Base-by-base conservation (phyloP, 64 coral and sea anemone species). In the Stichodactyla mertensii region DNA sequence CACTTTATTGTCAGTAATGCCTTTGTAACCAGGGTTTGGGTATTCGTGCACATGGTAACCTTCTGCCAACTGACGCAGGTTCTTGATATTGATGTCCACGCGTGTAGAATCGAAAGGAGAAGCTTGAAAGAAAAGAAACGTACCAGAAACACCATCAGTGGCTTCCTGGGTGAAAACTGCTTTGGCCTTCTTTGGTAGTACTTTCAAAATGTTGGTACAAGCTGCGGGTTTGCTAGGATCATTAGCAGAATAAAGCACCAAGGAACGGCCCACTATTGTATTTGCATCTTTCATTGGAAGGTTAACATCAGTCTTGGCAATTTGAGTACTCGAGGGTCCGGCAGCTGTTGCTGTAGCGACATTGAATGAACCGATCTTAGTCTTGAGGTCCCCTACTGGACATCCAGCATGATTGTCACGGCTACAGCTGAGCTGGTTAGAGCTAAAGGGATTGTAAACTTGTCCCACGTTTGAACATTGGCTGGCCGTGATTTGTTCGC, bases 41-140 rank as follows among this genome's bases (percentile, higher is more conserved):
- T 87, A 97, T 26, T 97, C 61, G 69, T 97, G 94, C 0, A 97
- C 88, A 15, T 97, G 94, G 18, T 83, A 97, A 10, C 94, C 94
- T 24, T 97, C 69, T 6, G 94, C 85, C 52, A 90, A 69, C 2
- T 57, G 77, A 4, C 45, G 55, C 54, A 97, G 84, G 28, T 89
- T 89, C 61, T 23, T 93, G 16, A 97, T 55, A 52, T 80, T 55
- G 22, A 97, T 82, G 56, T 87, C 56, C 19, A 89, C 89, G 59
- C 16, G 16, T 0, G 93, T 92, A 51, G 87, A 74, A 84, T 95
- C 93, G 83, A 95, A 95, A 0, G 93, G 93, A 57, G 93, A 95
- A 6, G 55, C 27, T n/a, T 95, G 93, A 10, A 78, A 86, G 88
- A 95, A 92, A 12, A 54, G 86, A 55, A 95, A 84, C 31, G 77